A percentile compares a stretch with the other conserved stretches of the same genome.
Evolutionary conservation across 2,797 vertebrate genomes (phyloP).

Genomic region (Lepus townsendii): DNA sequence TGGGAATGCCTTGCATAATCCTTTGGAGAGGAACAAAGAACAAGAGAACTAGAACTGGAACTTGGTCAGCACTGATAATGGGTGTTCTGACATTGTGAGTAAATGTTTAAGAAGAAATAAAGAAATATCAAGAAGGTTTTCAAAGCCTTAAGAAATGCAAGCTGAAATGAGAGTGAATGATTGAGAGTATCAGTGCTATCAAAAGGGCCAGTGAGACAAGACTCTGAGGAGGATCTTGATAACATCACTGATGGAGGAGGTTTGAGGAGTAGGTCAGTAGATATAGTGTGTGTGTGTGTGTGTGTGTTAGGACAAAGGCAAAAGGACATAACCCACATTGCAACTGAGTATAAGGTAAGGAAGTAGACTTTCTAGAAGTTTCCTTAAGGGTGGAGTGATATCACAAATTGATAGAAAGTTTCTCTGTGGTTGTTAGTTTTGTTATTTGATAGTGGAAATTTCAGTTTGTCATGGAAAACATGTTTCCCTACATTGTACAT

Average conservation of each 20-base stretch:
- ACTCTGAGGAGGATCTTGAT: background rate
- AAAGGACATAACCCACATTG: background rate
- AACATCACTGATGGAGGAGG: background rate
- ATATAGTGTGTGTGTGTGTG: background rate
- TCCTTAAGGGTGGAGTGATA: background rate
- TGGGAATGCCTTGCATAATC: background rate
- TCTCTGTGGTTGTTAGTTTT: background rate
- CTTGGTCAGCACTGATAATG: background rate
- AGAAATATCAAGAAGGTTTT: background rate
- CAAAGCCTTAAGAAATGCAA: background rate
- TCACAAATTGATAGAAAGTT: background rate
- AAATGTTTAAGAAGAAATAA: background rate
- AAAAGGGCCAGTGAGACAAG: background rate
- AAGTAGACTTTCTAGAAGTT: slow-evolving; percentile 12
- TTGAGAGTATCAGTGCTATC: background rate
- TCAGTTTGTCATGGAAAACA: background rate
- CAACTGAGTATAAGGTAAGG: background rate
- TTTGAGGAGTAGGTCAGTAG: background rate
- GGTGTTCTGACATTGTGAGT: background rate
- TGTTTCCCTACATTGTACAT: background rate
- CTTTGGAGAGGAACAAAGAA: background rate
- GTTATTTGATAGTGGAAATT: background rate
- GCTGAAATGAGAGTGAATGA: background rate
- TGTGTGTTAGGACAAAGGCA: too few species aligned
- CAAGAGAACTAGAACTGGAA: background rate